Evolutionary conservation across 2,113 vertebrate genomes (phyloP), one percentile per base, ranked within the genome.

Genomic region (Callospermophilus lateralis): DNA sequence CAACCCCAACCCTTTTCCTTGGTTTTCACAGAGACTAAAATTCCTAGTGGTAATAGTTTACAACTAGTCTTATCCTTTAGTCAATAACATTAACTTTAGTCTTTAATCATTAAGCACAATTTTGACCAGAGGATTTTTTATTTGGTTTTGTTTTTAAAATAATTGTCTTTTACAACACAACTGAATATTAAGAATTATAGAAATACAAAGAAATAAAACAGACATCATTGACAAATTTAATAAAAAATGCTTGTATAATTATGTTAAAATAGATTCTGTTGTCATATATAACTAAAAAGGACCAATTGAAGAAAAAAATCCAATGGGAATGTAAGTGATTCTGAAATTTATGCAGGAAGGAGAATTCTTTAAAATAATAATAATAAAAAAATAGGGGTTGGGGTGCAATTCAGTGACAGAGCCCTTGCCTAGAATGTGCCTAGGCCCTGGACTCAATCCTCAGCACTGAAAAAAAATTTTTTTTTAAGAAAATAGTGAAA

Each of bases 331-430:
- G 8, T 84, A 19, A 45, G 11, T 63, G 61, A 89, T 81, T 94
- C 51, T 89, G 13, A 77, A 83, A 72, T 85, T 76, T 67, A 88
- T 61, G 0, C 12, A 93, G 7, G 32, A 76, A 84, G 10, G 16
- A 55, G 3, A 61, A 76, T 63, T 93, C 19, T 90, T 84, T 70
- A 84, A 93, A 96, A n/a, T 53, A 90, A 6, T 45, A 45, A 45
- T 45, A 45, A 45, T 45, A 8, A 2, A 55, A 32, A 84, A 30
- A 32, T 13, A 77, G 61, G 24, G 24, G 22, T 63, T 58, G 24
- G 24, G 24, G 26, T 28, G 26, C 8, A 63, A 63, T 9, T 63
- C 61, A 63, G 61, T 63, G 9, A 3, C 26, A 63, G 24, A 63
- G 61, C 24, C 9, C 61, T 63, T 63, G 61, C 61, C 61, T 63